phyloP scores from a whole-genome alignment of 2,113 vertebrate species.

The Cettia cetti region DNA sequence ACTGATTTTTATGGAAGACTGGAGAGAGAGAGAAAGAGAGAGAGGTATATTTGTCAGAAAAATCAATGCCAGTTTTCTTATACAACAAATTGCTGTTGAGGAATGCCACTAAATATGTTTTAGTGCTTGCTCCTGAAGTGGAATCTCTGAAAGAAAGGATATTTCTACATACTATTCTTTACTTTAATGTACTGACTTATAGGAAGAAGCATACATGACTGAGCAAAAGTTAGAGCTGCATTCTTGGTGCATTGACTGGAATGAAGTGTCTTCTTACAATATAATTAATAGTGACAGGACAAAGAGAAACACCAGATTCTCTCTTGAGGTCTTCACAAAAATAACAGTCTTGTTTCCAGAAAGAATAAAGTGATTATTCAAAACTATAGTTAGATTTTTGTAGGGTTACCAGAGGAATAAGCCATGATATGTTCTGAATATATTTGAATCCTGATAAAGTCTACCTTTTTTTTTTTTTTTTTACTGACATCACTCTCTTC shows the following conservation, averaged over 20 bases:
- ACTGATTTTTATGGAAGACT: not conserved
- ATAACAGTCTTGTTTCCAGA: not conserved
- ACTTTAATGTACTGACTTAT: not conserved
- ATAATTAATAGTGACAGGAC: not conserved
- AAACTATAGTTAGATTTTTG: not conserved
- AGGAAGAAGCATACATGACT: not conserved
- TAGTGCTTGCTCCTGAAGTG: not conserved
- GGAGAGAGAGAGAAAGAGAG: not conserved
- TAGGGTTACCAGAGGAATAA: not conserved
- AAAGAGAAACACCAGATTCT: not conserved
- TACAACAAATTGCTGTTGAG: not conserved
- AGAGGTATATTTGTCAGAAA: slow-evolving; percentile 1
- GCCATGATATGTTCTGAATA: not conserved
- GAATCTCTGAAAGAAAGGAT: not conserved
- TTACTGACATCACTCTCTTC: not conserved
- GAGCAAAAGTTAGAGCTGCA: not conserved
- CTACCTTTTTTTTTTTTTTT: not conserved
- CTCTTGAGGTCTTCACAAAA: not conserved
- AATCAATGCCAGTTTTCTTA: slow-evolving; percentile 27
- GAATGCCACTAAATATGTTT: not conserved
- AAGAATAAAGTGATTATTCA: not conserved
- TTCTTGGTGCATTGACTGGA: not conserved
- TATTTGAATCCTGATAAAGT: not conserved
- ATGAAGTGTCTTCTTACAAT: not conserved
- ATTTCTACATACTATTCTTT: not conserved